A percentile compares a stretch with the other conserved stretches of the same genome.
phyloP scores from a whole-genome alignment of 2,797 vertebrate species.

The Gallinago stenura region DNA sequence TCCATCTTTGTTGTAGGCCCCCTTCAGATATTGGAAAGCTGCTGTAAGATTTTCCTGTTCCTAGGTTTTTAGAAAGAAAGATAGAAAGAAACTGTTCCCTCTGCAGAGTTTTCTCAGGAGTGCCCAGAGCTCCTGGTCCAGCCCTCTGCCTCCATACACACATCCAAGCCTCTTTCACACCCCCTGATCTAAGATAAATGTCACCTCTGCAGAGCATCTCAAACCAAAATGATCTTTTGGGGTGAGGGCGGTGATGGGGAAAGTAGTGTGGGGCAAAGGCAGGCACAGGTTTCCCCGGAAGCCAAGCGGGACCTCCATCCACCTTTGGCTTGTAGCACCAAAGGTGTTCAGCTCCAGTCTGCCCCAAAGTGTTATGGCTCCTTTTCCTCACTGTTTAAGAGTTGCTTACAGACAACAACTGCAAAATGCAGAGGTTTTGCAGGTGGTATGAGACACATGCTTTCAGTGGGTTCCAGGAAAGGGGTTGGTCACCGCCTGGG shows the following conservation, averaged over 20 bases:
- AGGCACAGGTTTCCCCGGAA: not conserved
- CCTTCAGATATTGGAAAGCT: not conserved
- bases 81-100: not conserved
- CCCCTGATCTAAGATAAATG: not conserved
- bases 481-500: not conserved
- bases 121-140: not conserved
- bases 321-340: not conserved
- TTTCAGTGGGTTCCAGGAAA: not conserved
- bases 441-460: not conserved
- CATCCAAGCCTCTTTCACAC: not conserved
- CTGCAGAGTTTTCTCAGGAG: not conserved
- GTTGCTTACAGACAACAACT: not conserved
- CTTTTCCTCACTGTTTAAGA: not conserved
- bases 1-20: not conserved
- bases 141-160: not conserved
- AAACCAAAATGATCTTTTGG: not conserved
- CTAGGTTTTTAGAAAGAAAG: not conserved
- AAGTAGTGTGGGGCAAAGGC: not conserved
- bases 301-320: fast-evolving
- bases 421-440: not conserved
- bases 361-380: not conserved
- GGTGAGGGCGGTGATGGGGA: not conserved
- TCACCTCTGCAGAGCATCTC: not conserved
- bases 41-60: not conserved
- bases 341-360: not conserved